phyloP scores from a whole-genome alignment of 2,113 vertebrate genomes.

The Melierax canorus region DNA sequence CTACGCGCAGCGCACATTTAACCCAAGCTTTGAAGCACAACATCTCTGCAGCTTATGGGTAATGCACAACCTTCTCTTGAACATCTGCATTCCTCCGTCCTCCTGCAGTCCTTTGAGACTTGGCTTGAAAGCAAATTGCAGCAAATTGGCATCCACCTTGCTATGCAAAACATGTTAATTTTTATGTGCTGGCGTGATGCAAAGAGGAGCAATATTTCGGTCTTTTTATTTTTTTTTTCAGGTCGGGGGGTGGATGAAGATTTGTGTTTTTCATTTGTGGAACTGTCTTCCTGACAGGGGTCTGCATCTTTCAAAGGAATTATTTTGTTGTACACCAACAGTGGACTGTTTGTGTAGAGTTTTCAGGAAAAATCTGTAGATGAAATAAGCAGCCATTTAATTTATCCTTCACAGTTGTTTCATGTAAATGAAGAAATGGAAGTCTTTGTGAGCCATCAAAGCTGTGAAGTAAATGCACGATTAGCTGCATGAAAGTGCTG shows the following conservation, averaged over 20 bases:
- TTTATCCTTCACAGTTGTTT: slow-evolving; percentile 39
- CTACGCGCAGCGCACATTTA: neutral
- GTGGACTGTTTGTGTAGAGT: neutral
- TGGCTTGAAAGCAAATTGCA: neutral
- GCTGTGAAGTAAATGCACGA: slow-evolving; percentile 33
- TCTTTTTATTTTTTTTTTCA: neutral
- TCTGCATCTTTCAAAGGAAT: neutral
- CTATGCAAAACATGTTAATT: neutral
- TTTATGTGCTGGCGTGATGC: neutral
- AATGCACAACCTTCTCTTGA: neutral
- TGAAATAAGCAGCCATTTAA: slow-evolving; percentile 31
- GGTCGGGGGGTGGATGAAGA: neutral
- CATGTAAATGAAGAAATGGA: slow-evolving; percentile 37
- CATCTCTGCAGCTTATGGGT: neutral
- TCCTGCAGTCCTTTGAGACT: neutral
- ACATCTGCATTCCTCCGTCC: neutral
- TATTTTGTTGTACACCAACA: neutral
- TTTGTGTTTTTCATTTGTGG: neutral
- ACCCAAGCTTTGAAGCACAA: neutral
- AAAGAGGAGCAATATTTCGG: neutral
- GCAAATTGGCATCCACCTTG: neutral
- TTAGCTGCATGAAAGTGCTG: slow-evolving; percentile 31
- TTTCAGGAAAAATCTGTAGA: neutral
- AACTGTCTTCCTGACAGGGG: neutral
- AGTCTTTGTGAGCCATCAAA: slow-evolving; percentile 31